A percentile compares a stretch with the other conserved stretches of the same genome.
phyloP scores from a whole-genome alignment of 2,888 invertebrate species.

The Germaria angustata region DNA sequence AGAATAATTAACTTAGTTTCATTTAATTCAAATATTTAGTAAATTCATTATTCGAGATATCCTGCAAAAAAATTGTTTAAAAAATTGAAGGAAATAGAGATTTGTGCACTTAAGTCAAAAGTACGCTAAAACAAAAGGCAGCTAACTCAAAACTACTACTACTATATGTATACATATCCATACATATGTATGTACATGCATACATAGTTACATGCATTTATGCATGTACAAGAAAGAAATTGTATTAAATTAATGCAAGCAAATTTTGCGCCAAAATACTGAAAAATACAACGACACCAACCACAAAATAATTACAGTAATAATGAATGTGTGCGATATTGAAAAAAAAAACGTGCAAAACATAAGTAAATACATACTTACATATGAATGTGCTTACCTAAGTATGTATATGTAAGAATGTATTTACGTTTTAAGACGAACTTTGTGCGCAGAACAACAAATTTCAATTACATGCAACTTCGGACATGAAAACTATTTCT shows the following conservation, averaged over 20 bases:
- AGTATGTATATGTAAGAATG: neutral
- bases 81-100: no score
- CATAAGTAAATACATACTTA: neutral
- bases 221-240: neutral
- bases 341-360: neutral
- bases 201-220: neutral
- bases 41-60: no score
- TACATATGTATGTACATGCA: no score
- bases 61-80: no score
- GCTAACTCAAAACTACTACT: no score
- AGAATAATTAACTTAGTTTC: no score
- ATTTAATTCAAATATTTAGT: no score
- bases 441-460: constrained; percentile 43
- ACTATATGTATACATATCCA: no score
- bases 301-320: constrained; percentile 20
- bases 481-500: constrained; percentile 47
- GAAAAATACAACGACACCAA: neutral
- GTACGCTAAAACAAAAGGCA: no score
- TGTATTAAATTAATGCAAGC: neutral
- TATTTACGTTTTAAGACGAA: constrained; percentile 5
- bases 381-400: neutral
- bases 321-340: constrained; percentile 11
- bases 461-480: constrained; percentile 48
- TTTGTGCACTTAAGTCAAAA: no score
- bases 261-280: constrained; percentile 54